A percentile compares a stretch with the other conserved stretches of the same genome.
Conservation (phyloP, 1,140 invertebrate species). For the Apis mellifera region DNA sequence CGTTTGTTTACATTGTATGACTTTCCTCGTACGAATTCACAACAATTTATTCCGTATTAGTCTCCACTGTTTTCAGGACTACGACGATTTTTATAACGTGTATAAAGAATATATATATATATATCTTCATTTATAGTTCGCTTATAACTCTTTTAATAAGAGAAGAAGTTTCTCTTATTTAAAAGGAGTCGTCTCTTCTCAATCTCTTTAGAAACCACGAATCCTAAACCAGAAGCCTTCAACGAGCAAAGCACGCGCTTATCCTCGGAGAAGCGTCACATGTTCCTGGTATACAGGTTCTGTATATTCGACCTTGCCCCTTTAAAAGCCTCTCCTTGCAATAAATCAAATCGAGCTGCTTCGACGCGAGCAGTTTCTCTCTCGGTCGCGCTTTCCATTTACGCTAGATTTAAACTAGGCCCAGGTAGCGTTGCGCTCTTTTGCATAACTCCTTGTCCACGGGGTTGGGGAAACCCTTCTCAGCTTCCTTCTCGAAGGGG, state of each 20-base stretch:
- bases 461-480: conserved; percentile 46
- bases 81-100: not conserved
- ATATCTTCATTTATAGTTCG: too few species aligned
- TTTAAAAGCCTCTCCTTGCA: conserved; percentile 23
- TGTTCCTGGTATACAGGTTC: not conserved
- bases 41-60: conserved; percentile 27
- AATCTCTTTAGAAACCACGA: too few species aligned
- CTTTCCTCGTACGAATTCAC: not conserved
- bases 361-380: conserved; percentile 42
- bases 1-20: too few species aligned
- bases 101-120: not conserved
- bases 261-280: not conserved
- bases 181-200: too few species aligned
- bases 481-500: not conserved
- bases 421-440: conserved; percentile 54
- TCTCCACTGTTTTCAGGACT: not conserved
- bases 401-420: conserved; percentile 17
- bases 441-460: conserved; percentile 73
- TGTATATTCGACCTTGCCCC: not conserved
- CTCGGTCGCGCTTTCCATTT: conserved; percentile 34
- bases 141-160: too few species aligned
- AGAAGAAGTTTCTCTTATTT: too few species aligned
- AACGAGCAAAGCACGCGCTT: too few species aligned
- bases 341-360: conserved; percentile 54
- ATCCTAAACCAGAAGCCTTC: too few species aligned